Conservation (phyloP, 2,113 vertebrate genomes). For the Etia nguti region DNA sequence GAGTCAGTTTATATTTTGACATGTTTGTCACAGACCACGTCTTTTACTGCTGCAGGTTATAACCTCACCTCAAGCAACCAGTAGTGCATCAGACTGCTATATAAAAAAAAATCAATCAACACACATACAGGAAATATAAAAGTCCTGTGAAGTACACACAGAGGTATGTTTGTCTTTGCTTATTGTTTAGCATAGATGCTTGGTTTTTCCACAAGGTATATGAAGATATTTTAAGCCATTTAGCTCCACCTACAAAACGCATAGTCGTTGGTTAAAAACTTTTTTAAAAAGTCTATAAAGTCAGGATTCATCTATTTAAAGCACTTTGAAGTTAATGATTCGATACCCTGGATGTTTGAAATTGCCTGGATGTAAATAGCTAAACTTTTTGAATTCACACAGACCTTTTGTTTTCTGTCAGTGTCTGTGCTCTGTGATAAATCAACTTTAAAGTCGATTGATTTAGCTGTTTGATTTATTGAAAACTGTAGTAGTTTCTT, state of each 20-base stretch:
- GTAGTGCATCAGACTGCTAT: neutral
- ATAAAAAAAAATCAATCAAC: neutral
- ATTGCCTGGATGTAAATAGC: neutral
- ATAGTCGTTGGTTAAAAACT: neutral
- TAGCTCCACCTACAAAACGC: too few relatives aligned
- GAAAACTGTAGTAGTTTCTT: neutral
- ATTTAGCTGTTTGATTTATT: too few relatives aligned
- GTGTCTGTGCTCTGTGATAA: accelerated
- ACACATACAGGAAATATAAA: neutral
- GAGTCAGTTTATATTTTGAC: neutral
- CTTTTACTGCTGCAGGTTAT: neutral
- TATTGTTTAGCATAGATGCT: neutral
- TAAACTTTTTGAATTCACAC: neutral
- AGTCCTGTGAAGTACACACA: neutral
- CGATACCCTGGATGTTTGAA: neutral
- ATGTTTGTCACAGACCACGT: neutral
- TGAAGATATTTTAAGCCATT: neutral
- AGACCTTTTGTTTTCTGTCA: neutral
- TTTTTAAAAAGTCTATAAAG: neutral
- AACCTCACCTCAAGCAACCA: accelerated
- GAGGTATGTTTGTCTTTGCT: neutral
- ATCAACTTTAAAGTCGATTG: too few relatives aligned
- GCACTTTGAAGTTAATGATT: neutral
- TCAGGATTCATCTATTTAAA: neutral
- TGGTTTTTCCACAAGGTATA: neutral